Evolutionary conservation across 2,113 vertebrate genomes (phyloP).

Genomic region (Mastomys coucha): DNA sequence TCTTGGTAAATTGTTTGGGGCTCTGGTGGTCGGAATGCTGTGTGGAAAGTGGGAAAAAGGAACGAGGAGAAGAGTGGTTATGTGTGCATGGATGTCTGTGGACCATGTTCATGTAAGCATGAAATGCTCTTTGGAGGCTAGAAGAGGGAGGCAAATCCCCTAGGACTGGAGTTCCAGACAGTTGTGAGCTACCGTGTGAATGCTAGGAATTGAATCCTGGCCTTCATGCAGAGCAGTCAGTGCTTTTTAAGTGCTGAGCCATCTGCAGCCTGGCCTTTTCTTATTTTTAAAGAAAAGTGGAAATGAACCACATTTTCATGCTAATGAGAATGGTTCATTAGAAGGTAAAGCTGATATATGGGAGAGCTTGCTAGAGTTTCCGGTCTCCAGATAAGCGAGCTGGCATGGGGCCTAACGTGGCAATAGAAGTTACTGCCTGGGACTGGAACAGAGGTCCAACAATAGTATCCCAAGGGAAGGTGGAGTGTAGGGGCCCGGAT

Average conservation of each 20-base stretch:
- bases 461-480: background rate
- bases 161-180: background rate
- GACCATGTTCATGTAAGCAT: background rate
- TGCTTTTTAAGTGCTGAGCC: background rate
- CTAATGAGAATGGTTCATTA: background rate
- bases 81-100: background rate
- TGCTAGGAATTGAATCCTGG: background rate
- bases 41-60: no score
- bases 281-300: background rate
- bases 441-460: background rate
- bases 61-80: background rate
- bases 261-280: background rate
- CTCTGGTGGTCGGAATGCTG: background rate
- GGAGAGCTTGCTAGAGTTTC: background rate
- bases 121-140: background rate
- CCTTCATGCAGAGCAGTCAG: background rate
- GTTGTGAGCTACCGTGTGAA: background rate
- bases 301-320: background rate
- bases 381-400: background rate
- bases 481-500: fast-evolving
- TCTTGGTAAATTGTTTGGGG: background rate
- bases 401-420: no score
- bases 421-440: background rate
- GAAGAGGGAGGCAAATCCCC: background rate
- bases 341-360: background rate